Conservation (phyloP, 2,888 invertebrate genomes). For the Tetragonisca angustula region DNA sequence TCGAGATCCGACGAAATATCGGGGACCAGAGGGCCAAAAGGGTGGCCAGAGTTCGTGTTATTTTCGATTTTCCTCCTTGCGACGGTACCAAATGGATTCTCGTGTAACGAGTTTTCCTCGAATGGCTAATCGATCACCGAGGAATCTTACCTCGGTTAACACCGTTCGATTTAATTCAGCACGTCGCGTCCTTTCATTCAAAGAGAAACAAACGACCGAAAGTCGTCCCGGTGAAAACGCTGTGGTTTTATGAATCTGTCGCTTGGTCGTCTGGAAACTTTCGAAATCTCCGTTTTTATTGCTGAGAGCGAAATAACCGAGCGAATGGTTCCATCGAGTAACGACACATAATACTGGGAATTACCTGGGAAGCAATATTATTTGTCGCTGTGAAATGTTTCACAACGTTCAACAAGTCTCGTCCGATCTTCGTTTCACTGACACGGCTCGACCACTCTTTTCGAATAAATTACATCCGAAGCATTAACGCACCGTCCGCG, state of each 20-base stretch:
- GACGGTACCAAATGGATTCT: background rate
- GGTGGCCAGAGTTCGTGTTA: background rate
- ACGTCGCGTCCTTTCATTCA: background rate
- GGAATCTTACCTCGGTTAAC: slow-evolving; percentile 13
- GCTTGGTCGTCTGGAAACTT: slow-evolving; percentile 10
- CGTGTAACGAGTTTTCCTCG: slow-evolving; percentile 10
- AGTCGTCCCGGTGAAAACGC: background rate
- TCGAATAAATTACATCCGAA: background rate
- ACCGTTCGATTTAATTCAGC: slow-evolving; percentile 20
- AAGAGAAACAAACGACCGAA: slow-evolving; percentile 15
- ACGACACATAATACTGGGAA: background rate
- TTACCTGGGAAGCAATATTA: background rate
- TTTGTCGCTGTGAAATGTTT: background rate
- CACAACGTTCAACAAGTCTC: too few species aligned
- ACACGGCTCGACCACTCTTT: background rate
- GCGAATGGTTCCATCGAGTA: background rate
- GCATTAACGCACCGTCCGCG: background rate
- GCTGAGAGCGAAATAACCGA: background rate
- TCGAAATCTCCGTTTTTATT: slow-evolving; percentile 4
- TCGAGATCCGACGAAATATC: background rate
- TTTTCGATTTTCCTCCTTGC: background rate
- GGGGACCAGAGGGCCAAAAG: background rate
- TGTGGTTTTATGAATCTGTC: slow-evolving; percentile 6
- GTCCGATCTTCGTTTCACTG: background rate
- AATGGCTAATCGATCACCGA: slow-evolving; percentile 12